Conservation (phyloP, 2,113 vertebrate genomes). For the Recurvirostra avosetta region DNA sequence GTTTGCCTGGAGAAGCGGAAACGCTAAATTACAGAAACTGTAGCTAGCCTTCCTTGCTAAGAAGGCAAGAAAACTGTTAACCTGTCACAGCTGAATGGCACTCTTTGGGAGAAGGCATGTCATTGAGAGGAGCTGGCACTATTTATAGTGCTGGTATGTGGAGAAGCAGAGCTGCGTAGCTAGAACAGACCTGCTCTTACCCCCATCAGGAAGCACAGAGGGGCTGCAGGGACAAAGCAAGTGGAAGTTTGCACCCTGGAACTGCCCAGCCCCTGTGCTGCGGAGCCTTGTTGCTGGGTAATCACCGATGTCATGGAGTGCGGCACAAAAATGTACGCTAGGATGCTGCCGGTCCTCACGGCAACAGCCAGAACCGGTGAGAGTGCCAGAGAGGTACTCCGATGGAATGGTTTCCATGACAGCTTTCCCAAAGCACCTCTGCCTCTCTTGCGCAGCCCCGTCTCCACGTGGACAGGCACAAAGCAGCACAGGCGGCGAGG, state of each 20-base stretch:
- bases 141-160: background rate
- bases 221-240: background rate
- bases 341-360: background rate
- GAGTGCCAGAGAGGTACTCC: background rate
- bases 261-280: background rate
- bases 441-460: background rate
- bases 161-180: background rate
- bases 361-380: background rate
- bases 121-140: background rate
- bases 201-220: background rate
- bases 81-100: background rate
- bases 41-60: background rate
- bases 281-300: background rate
- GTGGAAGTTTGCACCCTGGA: background rate
- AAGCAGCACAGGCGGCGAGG: background rate
- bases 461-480: background rate
- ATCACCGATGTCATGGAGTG: background rate
- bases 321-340: background rate
- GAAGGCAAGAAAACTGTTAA: background rate
- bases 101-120: background rate
- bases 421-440: background rate
- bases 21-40: background rate
- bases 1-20: background rate
- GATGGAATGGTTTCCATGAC: background rate
- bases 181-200: background rate